Evolutionary conservation across 2,113 vertebrate genomes (phyloP), one percentile per base, ranked within the genome.

Genomic region (Carassius gibelio): DNA sequence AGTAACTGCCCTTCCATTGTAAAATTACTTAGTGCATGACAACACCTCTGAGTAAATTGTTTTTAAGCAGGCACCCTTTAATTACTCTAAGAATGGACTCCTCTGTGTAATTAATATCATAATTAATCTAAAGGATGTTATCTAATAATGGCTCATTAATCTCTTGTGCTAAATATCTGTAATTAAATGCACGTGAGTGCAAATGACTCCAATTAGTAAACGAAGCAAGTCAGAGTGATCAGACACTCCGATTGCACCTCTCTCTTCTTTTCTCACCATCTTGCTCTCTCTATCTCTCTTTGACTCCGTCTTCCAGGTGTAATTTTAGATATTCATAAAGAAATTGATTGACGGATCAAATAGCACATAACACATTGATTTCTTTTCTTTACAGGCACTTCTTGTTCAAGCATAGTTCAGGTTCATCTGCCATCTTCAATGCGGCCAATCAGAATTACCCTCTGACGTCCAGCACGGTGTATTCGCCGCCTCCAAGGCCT

Each of bases 391-490:
- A 0, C 90, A 97, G 96, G 93, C 96, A 97, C 91, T 97, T 97
- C 92, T 94, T 97, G 71, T 97, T 97, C 92, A 97, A 97, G 88
- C 96, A 97, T 0, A 96, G 96, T 89, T 97, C 96, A 85, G 96
- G 96, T 48, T 96, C 96, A 34, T 97, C 96, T 1, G 95, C 96
- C 68, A 95, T 97, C 90, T 97, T 96, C 94, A 96, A 95, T 34
- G 96, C 96, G 15, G 95, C 96, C 91, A 96, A 94, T 91, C 96
- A 96, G 92, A 97, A 96, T 92, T 97, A 97, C 89, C 96, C 96
- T 77, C 91, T 97, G 91, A 97, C 96, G 4, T 97, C 96, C 91
- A 97, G 96, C 17, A 97, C 96, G 13, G 96, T 97, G 92, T 97
- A 97, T 90, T 96, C 96, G 1, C 96, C 96, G 55, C 96, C 96